Evolutionary conservation across 1,140 invertebrate species (phyloP), one percentile per base, ranked within the genome.

Genomic region (Drusus annulatus): DNA sequence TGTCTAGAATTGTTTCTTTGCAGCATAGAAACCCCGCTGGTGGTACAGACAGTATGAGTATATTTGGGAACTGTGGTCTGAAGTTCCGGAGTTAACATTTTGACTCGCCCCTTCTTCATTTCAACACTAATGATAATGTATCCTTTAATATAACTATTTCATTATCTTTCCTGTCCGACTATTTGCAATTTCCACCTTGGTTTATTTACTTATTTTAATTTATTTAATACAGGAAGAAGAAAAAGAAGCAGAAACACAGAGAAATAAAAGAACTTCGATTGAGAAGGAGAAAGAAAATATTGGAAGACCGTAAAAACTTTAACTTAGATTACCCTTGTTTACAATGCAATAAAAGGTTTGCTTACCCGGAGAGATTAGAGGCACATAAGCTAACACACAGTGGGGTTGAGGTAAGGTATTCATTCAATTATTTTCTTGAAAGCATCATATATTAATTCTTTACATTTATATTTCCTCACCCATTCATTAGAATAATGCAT

Each of bases 301-400:
- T 73, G 19, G 45, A 60, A 28, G 74, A 82, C n/a, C 36, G 65
- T 7, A 80, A 80, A 65, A 74, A 78, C 51, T 45, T 74, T 73
- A 81, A 84, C 23, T 85, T 84, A 31, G 78, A 81, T 51, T 85
- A 84, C 50, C 83, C 83, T 75, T 88, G 87, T 86, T 82, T 85
- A 50, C 23, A 86, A 28, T 88, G 87, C 68, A 85, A 85, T 60
- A 87, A 86, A 78, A 85, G 84, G 58, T 88, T 88, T 80, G 80
- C 76, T 56, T 84, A 81, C 74, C 69, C 73, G 36, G 84, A 86
- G 74, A 82, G 84, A 75, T 85, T 86, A 79, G 85, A 87, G 80
- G 82, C 84, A 25, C 87, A 88, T 63, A 86, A 85, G 79, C 83
- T 85, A 17, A 81, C 80, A 77, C 88, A 88, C 84, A 82, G 84